Evolutionary conservation across 2,113 vertebrate genomes (phyloP), one percentile per base, ranked within the genome.

Genomic region (Sitta europaea): DNA sequence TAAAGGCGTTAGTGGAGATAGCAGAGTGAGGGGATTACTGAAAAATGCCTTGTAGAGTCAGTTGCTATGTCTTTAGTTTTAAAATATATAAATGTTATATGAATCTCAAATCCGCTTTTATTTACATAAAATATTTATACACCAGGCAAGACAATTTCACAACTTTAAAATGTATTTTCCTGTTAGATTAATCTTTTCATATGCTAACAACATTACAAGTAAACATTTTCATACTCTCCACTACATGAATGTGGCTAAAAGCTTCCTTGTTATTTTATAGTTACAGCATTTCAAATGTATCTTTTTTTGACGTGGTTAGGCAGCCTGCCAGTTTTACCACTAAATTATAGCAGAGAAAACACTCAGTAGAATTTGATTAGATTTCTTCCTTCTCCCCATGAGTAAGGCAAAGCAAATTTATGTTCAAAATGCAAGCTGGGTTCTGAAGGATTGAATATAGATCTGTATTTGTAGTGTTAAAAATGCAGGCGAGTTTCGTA

Each of bases 81-180:
- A 97, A 97, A 97, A 92, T 95, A 96, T 94, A 89, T 96, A 97
- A 97, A 97, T 95, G 96, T 96, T 97, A 95, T 94, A 97, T 95
- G 96, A 96, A 95, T 97, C 96, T 98, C 90, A 95, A 95, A 98
- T 95, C 91, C 62, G 8, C 90, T 92, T 96, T 95, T 98, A 98
- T 98, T 98, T 98, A 98, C 96, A 97, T 98, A 97, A 98, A 97
- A 97, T 97, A 97, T 97, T 98, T 98, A 96, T 96, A 96, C 95
- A 96, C 87, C 96, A 66, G 94, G 87, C 61, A 80, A 97, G 96
- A 96, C 96, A 96, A 97, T 96, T 98, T 98, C 97, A 97, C 96
- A 98, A 98, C 96, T 98, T 97, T 83, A 97, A 96, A 96, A 97
- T 93, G 96, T 97, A 98, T 98, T 98, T 98, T 98, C 97, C 97